Evolutionary conservation across 2,113 vertebrate genomes (phyloP), one percentile per base, ranked within the genome.

Genomic region (Chaenogobius annularis): DNA sequence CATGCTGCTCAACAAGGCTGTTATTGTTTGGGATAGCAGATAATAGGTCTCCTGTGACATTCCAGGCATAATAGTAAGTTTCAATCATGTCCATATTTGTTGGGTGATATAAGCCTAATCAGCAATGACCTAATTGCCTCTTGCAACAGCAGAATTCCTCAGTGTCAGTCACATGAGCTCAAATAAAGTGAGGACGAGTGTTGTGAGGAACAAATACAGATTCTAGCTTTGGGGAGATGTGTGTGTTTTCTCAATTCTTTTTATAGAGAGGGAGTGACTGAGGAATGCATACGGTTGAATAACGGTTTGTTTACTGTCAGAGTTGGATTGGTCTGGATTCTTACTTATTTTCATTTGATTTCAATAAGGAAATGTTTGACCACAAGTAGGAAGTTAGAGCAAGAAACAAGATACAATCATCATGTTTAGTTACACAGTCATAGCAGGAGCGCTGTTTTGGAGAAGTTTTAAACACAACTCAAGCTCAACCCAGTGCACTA

Each of bases 221-320:
- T 78, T 72, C 37, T 70, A 66, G 59, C 19, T 75, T 13, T n/a
- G 56, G 20, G 69, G 11, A 48, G 64, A 62, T 81, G 62, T 56
- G 61, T 63, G 58, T 75, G 55, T 72, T 12, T 54, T 73, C 48
- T 56, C 20, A 67, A 43, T 73, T 68, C 37, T 87, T 83, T 83
- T 81, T 87, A 78, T 70, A 84, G 74, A 56, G 47, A 79, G 72
- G 80, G 81, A 82, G 83, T 68, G 80, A 82, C 74, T 68, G 52
- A 73, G 73, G 40, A 81, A 74, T 76, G 73, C 68, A 69, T 71
- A 63, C 66, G 75, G 62, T 64, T 73, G 47, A 83, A 73, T 71
- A 72, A 66, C 10, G 3, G 68, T 82, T 76, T 87, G 75, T 86
- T 87, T 81, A 82, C 37, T 1, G 43, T 19, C 20, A 26, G 74